phyloP scores from a whole-genome alignment of 2,113 vertebrate genomes.

The Tragelaphus scriptus region DNA sequence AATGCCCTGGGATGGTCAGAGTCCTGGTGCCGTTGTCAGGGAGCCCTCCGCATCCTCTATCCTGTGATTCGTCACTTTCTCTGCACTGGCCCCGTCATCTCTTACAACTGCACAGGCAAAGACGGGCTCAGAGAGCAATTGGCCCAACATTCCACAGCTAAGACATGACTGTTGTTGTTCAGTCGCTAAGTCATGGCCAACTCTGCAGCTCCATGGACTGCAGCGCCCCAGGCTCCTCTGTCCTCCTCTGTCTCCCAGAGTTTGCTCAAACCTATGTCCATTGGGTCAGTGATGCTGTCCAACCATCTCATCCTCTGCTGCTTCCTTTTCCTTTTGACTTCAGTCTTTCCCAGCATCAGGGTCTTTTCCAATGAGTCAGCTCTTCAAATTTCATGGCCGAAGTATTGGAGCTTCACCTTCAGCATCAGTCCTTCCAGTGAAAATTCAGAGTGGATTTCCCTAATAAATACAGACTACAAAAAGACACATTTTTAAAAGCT shows the following conservation, averaged over 20 bases:
- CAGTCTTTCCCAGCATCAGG: background rate
- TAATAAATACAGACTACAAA: background rate
- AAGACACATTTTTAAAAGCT: background rate
- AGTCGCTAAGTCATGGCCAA: rapidly evolving
- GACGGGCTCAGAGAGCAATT: background rate
- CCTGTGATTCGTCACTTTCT: no score
- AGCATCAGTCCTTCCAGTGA: background rate
- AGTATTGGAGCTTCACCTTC: background rate
- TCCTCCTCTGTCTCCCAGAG: background rate
- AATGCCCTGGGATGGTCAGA: background rate
- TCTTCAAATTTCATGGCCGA: rapidly evolving
- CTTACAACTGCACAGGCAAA: background rate
- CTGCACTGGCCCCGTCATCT: background rate
- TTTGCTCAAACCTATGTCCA: background rate
- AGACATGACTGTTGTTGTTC: background rate
- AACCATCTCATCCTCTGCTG: background rate
- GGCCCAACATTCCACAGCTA: background rate
- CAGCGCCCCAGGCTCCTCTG: rapidly evolving
- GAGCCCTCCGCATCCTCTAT: background rate
- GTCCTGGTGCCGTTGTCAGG: rapidly evolving
- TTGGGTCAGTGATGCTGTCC: background rate
- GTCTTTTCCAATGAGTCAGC: background rate
- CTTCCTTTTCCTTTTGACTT: background rate
- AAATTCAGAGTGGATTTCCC: background rate
- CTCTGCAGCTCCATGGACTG: background rate